Evolutionary conservation across 2,113 vertebrate genomes (phyloP).

Genomic region (Colius striatus): DNA sequence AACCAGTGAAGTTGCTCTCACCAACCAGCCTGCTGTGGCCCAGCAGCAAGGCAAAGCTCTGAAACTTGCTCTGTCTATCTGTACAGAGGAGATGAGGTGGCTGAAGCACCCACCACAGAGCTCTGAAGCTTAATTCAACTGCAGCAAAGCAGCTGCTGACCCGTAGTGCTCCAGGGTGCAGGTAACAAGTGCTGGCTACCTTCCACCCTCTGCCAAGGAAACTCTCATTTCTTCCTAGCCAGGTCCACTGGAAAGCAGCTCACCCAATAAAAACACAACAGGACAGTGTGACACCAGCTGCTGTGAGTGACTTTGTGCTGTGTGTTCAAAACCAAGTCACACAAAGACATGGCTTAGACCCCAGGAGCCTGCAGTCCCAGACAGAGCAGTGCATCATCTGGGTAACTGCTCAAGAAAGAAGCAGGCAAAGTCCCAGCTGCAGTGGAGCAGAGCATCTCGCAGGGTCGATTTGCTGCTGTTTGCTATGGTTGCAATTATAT

Average conservation of each 20-base stretch:
- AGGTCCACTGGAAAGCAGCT: neutral
- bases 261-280: neutral
- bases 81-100: neutral
- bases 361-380: neutral
- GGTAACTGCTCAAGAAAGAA: neutral
- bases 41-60: neutral
- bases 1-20: neutral
- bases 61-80: neutral
- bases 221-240: neutral
- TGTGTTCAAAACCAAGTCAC: neutral
- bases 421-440: neutral
- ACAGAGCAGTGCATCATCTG: neutral
- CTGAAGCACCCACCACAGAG: neutral
- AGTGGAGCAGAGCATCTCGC: neutral
- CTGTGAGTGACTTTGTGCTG: neutral
- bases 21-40: neutral
- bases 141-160: neutral
- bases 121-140: neutral
- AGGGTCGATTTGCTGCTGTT: neutral
- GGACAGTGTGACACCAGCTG: neutral
- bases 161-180: neutral
- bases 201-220: neutral
- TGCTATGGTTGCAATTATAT: neutral
- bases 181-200: rapidly evolving
- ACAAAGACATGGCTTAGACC: neutral